Conservation (phyloP, 2,888 invertebrate genomes). For the Chrysodeixis includens region DNA sequence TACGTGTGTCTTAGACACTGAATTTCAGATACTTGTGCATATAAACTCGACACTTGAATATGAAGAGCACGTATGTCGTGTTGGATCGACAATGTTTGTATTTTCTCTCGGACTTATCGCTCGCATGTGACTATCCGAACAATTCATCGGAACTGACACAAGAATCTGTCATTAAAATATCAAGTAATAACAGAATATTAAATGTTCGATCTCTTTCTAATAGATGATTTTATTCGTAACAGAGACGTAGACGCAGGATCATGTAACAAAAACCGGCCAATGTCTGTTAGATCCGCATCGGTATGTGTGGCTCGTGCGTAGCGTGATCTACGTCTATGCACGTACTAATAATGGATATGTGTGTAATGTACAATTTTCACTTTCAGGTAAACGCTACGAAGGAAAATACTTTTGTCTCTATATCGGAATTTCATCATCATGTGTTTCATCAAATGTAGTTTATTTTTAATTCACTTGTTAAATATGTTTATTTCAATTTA, state of each 20-base stretch:
- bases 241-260: conserved; percentile 56
- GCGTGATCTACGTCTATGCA: conserved; percentile 59
- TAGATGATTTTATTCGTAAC: conserved; percentile 65
- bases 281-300: conserved; percentile 56
- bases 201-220: conserved; percentile 68
- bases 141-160: conserved; percentile 85
- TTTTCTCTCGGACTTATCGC: conserved; percentile 75
- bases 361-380: conserved; percentile 79
- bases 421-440: conserved; percentile 23
- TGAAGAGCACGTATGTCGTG: conserved; percentile 65
- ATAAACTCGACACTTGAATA: conserved; percentile 53
- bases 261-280: conserved; percentile 63
- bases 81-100: conserved; percentile 68
- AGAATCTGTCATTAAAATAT: conserved; percentile 84
- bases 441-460: too few species aligned
- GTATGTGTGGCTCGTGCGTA: conserved; percentile 70
- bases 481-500: too few species aligned
- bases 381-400: conserved; percentile 73
- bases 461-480: too few species aligned
- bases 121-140: conserved; percentile 85
- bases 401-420: conserved; percentile 41
- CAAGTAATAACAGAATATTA: conserved; percentile 77
- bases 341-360: conserved; percentile 65
- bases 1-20: conserved; percentile 35
- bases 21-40: conserved; percentile 57